Conservation (phyloP, 1,140 invertebrate species). For the Hesperophylax magnus region DNA sequence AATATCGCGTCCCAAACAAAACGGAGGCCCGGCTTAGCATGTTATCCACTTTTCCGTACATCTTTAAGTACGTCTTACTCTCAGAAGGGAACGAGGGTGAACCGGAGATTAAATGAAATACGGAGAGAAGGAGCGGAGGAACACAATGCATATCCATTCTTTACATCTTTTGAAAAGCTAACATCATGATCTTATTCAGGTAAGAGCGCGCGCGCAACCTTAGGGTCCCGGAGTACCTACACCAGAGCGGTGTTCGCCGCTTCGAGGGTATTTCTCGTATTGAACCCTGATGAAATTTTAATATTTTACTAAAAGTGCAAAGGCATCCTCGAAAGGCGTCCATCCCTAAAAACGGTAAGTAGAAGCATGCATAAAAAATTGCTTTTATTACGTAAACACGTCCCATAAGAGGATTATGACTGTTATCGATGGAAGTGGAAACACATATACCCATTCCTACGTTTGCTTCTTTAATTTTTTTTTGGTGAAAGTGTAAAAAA, state of each 20-base stretch:
- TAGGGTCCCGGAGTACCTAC: not conserved
- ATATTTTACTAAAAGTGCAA: not conserved
- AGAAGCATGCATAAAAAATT: no score
- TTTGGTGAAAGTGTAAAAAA: no score
- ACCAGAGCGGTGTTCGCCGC: not conserved
- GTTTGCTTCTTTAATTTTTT: no score
- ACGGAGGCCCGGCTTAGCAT: constrained; percentile 25
- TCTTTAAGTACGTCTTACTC: constrained; percentile 38
- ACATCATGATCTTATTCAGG: constrained; percentile 15
- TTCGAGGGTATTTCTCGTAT: not conserved
- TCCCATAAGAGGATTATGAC: no score
- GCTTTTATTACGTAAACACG: no score
- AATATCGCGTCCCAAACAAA: constrained; percentile 16
- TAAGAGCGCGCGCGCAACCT: not conserved
- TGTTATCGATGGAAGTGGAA: no score
- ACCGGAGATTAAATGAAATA: constrained; percentile 43
- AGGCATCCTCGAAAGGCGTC: not conserved
- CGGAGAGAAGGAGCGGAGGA: constrained; percentile 15
- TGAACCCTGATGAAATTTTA: not conserved
- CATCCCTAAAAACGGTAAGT: not conserved
- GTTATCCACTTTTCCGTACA: constrained; percentile 48
- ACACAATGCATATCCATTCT: constrained; percentile 26
- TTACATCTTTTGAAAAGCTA: constrained; percentile 8
- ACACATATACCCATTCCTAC: no score
- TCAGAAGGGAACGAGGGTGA: constrained; percentile 35